These are phyloP conservation scores for Aphrophora alni DNA, from an alignment of 2,888 invertebrate species.

Conservation along the genomic window DNA sequence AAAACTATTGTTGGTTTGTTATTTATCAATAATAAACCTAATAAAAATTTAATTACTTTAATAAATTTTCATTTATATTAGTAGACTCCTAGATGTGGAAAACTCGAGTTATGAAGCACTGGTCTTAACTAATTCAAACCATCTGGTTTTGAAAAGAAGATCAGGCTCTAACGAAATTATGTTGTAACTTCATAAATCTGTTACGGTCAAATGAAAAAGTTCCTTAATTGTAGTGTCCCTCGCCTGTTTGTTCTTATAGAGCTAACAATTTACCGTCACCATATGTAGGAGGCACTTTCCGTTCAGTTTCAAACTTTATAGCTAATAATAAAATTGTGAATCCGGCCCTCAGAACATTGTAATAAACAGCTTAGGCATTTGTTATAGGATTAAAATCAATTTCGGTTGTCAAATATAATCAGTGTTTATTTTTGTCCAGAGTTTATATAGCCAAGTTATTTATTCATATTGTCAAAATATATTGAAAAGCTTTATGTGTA, in stretches of 20 bases:
- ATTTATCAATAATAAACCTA: too few species aligned
- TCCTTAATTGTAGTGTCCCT: neutral
- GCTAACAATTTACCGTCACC: neutral
- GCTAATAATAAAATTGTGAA: neutral
- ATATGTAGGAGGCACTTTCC: neutral
- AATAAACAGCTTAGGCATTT: slow-evolving; percentile 25
- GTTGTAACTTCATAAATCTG: neutral
- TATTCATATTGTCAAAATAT: slow-evolving; percentile 2
- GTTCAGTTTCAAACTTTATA: neutral
- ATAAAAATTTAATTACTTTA: too few species aligned
- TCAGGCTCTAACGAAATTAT: neutral
- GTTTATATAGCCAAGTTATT: neutral
- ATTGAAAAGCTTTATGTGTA: neutral
- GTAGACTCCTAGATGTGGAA: too few species aligned
- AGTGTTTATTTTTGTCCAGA: slow-evolving; percentile 34
- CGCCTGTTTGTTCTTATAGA: neutral
- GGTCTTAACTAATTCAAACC: too few species aligned
- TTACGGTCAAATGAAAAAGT: neutral
- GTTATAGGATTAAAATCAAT: slow-evolving; percentile 38
- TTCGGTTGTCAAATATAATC: slow-evolving; percentile 38
- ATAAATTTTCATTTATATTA: too few species aligned
- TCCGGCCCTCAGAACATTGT: neutral
- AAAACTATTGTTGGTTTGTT: too few species aligned
- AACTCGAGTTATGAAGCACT: too few species aligned
- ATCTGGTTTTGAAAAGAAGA: neutral